These are phyloP conservation scores for Sitobion miscanthi DNA, from an alignment of 1,140 invertebrate genomes.

Conservation along the genomic window DNA sequence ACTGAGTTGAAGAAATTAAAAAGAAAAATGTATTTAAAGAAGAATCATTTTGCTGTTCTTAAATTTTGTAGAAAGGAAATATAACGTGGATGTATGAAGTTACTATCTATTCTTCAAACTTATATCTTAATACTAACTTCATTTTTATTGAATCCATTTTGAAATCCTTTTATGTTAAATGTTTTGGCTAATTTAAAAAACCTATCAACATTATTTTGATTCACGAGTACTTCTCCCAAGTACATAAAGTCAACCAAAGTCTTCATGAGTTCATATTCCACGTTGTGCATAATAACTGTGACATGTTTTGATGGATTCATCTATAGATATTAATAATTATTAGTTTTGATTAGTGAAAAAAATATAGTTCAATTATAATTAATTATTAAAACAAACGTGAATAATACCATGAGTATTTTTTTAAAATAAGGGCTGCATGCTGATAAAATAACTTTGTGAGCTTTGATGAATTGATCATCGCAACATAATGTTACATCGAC, in stretches of 20 bases:
- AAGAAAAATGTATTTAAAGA: not conserved
- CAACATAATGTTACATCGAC: constrained; percentile 83
- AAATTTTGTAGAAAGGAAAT: not conserved
- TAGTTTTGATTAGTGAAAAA: not conserved
- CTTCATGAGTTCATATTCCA: constrained; percentile 75
- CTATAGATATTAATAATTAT: constrained; percentile 62
- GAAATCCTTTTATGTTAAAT: constrained; percentile 34
- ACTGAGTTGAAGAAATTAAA: not conserved
- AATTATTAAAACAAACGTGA: constrained; percentile 14
- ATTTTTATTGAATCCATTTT: constrained; percentile 35
- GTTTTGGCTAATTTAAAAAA: constrained; percentile 75
- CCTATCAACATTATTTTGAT: constrained; percentile 83
- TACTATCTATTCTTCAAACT: not conserved
- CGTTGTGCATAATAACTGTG: constrained; percentile 82
- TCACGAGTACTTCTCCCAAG: constrained; percentile 86
- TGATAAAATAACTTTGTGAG: constrained; percentile 79
- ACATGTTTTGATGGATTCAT: constrained; percentile 83
- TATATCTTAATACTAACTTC: constrained; percentile 23
- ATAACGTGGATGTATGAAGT: not conserved
- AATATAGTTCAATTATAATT: constrained; percentile 19
- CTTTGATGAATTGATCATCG: constrained; percentile 76
- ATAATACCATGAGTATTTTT: constrained; percentile 77
- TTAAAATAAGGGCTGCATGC: constrained; percentile 82
- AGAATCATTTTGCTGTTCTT: not conserved
- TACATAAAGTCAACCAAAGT: constrained; percentile 84